Base-by-base conservation (phyloP, 2,888 invertebrate genomes). In the Tetanocera ferruginea region DNA sequence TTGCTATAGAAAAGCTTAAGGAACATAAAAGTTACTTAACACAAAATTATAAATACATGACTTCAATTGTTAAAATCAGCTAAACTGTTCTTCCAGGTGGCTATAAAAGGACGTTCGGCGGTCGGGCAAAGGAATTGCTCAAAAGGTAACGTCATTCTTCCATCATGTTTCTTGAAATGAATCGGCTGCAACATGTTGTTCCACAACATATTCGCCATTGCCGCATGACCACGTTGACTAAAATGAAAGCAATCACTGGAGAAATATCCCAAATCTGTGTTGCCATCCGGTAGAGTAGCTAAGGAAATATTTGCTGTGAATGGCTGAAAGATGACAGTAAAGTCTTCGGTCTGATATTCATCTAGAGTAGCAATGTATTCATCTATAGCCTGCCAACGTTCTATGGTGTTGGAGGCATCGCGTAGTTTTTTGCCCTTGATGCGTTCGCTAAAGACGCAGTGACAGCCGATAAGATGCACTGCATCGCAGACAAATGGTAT, bases 171-270 rank as follows among this genome's bases (percentile, higher is more conserved):
- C 85, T 92, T 93, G 23, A 85, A 82, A 0, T 90, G 91, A 11
- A 90, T 87, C 1, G 92, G 91, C 84, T 92, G 89, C 78, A 87
- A 43, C 87, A 88, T 87, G 79, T 91, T 92, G 83, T 93, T 93
- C 93, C 93, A 93, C 25, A 93, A 80, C 17, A 90, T 86, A 83
- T 91, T 92, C 4, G 91, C 89, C 81, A 90, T 88, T 86, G 88
- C 85, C 6, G 93, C 92, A 83, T 92, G 91, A 66, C 90, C 89
- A 80, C 91, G 91, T 83, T 93, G 93, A 83, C 92, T 92, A 14
- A 92, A 90, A 84, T 93, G 93, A 81, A 93, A 93, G 84, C 93
- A 93, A 85, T 93, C 93, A 31, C 87, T 86, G 0, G 92, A 91
- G 74, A 93, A 86, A 83, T 89, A 91, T 5, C 91, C 88, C 79